Evolutionary conservation across 2,113 vertebrate species (phyloP).

Genomic region (Callopanchax toddi): DNA sequence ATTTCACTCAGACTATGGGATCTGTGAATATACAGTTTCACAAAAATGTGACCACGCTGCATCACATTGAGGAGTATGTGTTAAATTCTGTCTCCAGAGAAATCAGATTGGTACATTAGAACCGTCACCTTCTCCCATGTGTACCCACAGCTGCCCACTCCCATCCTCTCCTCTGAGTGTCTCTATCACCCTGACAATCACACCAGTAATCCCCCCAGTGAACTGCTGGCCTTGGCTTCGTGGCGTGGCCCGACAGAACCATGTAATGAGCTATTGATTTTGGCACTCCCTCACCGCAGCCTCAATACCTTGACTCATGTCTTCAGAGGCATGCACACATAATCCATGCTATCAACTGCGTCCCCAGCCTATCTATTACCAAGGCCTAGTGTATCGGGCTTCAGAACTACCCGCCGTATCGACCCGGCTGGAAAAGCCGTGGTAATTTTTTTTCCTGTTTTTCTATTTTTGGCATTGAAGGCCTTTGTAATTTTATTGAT

Average conservation of each 20-base stretch:
- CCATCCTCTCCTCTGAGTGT: constrained; percentile 21
- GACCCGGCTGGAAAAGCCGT: constrained; percentile 27
- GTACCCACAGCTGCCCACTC: constrained; percentile 10
- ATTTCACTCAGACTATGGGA: constrained; percentile 13
- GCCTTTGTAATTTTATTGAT: constrained; percentile 32
- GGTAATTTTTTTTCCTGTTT: constrained; percentile 26
- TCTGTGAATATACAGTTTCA: constrained; percentile 4
- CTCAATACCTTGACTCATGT: constrained; percentile 61
- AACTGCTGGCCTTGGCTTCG: constrained; percentile 42
- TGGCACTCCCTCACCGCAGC: constrained; percentile 50
- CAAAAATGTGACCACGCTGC: not conserved
- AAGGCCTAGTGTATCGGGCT: constrained; percentile 34
- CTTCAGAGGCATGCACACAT: constrained; percentile 69
- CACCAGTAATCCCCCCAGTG: constrained; percentile 61
- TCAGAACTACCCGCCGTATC: constrained; percentile 25
- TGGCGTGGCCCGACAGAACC: constrained; percentile 49
- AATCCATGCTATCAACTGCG: constrained; percentile 63
- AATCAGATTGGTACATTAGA: constrained; percentile 40
- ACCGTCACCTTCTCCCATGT: not conserved
- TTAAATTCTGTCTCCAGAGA: constrained; percentile 43
- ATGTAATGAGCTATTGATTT: constrained; percentile 82
- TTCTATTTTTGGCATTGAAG: constrained; percentile 38
- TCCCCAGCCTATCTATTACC: constrained; percentile 67
- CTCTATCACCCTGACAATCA: constrained; percentile 69
- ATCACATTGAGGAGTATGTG: not conserved